Evolutionary conservation across 2,888 invertebrate genomes (phyloP), one percentile per base, ranked within the genome.

Genomic region (Eudasyphora cyanicolor): DNA sequence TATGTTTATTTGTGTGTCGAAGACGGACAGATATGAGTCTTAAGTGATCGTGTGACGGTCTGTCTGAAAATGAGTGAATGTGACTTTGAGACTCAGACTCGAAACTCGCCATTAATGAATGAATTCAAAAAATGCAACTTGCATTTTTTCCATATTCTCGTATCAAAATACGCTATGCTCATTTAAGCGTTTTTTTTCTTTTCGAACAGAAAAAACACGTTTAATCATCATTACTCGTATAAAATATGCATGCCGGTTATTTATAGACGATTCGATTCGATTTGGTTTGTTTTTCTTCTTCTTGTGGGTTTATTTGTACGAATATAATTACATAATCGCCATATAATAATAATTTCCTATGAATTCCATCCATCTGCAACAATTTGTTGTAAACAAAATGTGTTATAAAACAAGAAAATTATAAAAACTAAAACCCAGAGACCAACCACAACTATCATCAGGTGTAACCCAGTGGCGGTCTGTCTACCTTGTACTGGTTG

Each of bases 201-300:
- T 38, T 6, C 21, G 14, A 14, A 67, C 17, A 67, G 27, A 1
- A 67, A 64, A 19, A 67, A 60, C 71, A 54, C 21, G 71, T 73
- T 57, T 73, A 38, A 73, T 73, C 54, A 73, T 54, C 71, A 49
- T n/a, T n/a, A n/a, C n/a, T n/a, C n/a, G n/a, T n/a, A n/a, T n/a
- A n/a, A 21, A 5, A 51, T 51, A 21, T 51, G 14, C 45, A 57
- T 57, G 21, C 12, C 35, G 19, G 21, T 67, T 42, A 67, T 67
- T 67, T 42, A 54, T 35, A 71, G 32, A n/a, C 51, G 29, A 2
- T 51, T n/a, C n/a, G n/a, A n/a, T n/a, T n/a, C n/a, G n/a, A n/a
- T n/a, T n/a, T n/a, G n/a, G n/a, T n/a, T n/a, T n/a, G n/a, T n/a
- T n/a, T n/a, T n/a, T n/a, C n/a, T n/a, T n/a, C n/a, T n/a, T n/a